phyloP scores from a whole-genome alignment of 1,140 invertebrate genomes.

The Calliphora vicina region DNA sequence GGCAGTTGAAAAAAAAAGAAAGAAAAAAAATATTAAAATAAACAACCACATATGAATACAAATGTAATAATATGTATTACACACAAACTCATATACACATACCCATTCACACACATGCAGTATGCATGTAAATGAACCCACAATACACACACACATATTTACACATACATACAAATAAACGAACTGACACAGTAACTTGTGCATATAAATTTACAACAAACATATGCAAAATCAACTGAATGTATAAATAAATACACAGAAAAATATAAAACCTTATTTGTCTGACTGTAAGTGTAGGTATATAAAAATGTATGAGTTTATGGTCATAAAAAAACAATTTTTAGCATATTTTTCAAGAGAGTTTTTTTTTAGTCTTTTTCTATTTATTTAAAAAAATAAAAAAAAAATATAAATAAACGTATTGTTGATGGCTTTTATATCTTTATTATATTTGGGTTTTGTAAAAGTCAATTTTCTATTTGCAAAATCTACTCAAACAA shows the following conservation, averaged over 20 bases:
- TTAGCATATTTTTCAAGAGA: too few species aligned
- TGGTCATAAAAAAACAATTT: slow-evolving; percentile 10
- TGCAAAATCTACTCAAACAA: not conserved
- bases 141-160: not conserved
- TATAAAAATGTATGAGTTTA: too few species aligned
- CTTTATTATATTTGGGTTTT: slow-evolving; percentile 18
- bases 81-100: not conserved
- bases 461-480: slow-evolving; percentile 35
- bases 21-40: not conserved
- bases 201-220: not conserved
- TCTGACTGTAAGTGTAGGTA: too few species aligned
- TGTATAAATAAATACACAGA: not conserved
- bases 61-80: not conserved
- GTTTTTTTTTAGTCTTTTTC: not conserved
- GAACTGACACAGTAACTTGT: not conserved
- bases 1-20: not conserved
- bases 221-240: not conserved
- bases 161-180: not conserved
- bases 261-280: not conserved
- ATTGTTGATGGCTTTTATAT: slow-evolving; percentile 4
- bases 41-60: slow-evolving; percentile 34
- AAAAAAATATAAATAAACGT: too few species aligned
- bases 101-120: not conserved
- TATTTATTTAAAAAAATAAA: not conserved
- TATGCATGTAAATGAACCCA: not conserved